Evolutionary conservation across 2,797 vertebrate species (phyloP), one percentile per base, ranked within the genome.

Genomic region (Hypotaenidia okinawae): DNA sequence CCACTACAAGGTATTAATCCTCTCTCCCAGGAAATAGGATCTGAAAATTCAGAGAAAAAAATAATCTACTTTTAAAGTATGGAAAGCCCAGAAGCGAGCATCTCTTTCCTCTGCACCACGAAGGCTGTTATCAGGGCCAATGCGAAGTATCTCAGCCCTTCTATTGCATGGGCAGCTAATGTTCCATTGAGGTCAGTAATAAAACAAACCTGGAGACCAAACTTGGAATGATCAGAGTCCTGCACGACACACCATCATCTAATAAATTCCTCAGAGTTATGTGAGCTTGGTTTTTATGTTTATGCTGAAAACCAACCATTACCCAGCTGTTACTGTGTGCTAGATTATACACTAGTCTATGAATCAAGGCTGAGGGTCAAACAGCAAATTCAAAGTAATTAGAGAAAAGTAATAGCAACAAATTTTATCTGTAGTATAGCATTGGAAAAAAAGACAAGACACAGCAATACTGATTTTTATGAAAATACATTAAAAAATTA

Each of bases 231-330:
- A 83, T 37, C 19, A 37, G 13, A 54, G 5, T 25, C 19, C 32
- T 1, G 2, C 12, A 16, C 25, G 39, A 35, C n/a, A 81, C 4
- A 61, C 5, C 13, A 58, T 25, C 14, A 1, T 21, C 13, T 54
- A 73, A 66, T 19, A 79, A 84, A 91, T 43, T 35, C 55, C n/a
- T 52, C 10, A 11, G 58, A 76, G 25, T 57, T 87, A 52, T 0
- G 0, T 24, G 5, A 54, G 4, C 17, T 70, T 3, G 0, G 5
- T 3, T 30, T 84, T 86, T 35, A 54, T 17, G 7, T 35, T 85
- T 89, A 49, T 75, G n/a, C 8, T 27, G 59, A 64, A 91, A 87
- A 61, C 30, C 52, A 86, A 57, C 35, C 1, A 3, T 69, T 51
- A 39, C 13, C 11, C 18, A 73, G 5, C 11, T 81, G 45, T 61